Evolutionary conservation across 2,888 invertebrate genomes (phyloP), one percentile per base, ranked within the genome.

Genomic region (Lasioglossum morio): DNA sequence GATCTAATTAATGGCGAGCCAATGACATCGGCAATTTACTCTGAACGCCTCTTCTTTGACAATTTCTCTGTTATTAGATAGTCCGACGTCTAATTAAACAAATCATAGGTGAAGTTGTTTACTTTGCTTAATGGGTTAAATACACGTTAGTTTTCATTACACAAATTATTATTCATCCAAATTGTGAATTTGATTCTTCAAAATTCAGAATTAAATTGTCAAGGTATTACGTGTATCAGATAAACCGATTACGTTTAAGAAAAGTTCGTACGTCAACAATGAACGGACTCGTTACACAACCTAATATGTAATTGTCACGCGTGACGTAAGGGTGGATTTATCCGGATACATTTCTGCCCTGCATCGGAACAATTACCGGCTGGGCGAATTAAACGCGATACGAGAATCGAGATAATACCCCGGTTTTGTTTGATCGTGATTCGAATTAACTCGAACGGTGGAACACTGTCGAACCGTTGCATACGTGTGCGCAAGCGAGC

Each of bases 1-100:
- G 60, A 53, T 77, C 48, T 79, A 84, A 84, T 85, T 85, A 85
- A 84, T 72, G 63, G 46, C 16, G 34, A 7, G 23, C 57, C 69
- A 23, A 48, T 78, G n/a, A 23, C 57, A 30, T 30, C 16, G 63
- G 63, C 19, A 30, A 63, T 63, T 19, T 63, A 30, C 63, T 3
- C n/a, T 12, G 57, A 12, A 57, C 57, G n/a, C 0, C 12, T n/a
- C n/a, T 27, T 57, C n/a, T 57, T n/a, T 57, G 12, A 27, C 57
- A 12, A 57, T 57, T 57, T 57, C 57, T 57, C 57, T 57, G 12
- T 57, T n/a, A 57, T 57, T 57, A 57, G 57, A 12, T 4, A 1
- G n/a, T 4, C n/a, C 1, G 57, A 4, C 57, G 57, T 57, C 57
- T 57, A 57, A 10, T 57, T 8, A n/a, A 0, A 4, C 57, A n/a